Evolutionary conservation across 2,888 invertebrate species (phyloP).

Genomic region (Cataglyphis cursor): DNA sequence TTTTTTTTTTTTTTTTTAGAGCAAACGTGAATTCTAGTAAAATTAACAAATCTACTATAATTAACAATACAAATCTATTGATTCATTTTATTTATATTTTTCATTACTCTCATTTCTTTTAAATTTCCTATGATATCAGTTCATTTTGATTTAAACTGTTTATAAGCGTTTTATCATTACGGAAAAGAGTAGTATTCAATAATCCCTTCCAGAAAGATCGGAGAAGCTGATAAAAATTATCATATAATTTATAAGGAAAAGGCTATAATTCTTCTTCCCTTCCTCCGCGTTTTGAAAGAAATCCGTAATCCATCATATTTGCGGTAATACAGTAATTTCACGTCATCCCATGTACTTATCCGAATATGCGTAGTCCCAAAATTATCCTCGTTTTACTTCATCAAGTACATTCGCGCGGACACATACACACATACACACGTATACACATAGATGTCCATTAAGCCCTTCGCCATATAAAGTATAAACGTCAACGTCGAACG

Average conservation of each 20-base stretch:
- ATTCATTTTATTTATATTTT: not conserved
- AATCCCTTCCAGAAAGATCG: not conserved
- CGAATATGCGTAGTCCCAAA: not conserved
- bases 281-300: not conserved
- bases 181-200: not conserved
- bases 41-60: not conserved
- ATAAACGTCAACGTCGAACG: constrained; percentile 7
- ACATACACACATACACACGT: not conserved
- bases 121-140: not conserved
- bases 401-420: not conserved
- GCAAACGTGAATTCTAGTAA: not conserved
- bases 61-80: not conserved
- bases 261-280: not conserved
- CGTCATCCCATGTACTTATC: not conserved
- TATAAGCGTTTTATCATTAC: not conserved
- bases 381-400: constrained; percentile 10
- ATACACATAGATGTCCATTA: not conserved
- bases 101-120: not conserved
- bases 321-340: not conserved
- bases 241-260: not conserved
- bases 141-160: not conserved
- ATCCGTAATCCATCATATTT: not conserved
- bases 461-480: not conserved
- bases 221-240: not conserved
- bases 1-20: no score